Conservation (phyloP, 1,140 invertebrate species). For the Hermetia illucens region DNA sequence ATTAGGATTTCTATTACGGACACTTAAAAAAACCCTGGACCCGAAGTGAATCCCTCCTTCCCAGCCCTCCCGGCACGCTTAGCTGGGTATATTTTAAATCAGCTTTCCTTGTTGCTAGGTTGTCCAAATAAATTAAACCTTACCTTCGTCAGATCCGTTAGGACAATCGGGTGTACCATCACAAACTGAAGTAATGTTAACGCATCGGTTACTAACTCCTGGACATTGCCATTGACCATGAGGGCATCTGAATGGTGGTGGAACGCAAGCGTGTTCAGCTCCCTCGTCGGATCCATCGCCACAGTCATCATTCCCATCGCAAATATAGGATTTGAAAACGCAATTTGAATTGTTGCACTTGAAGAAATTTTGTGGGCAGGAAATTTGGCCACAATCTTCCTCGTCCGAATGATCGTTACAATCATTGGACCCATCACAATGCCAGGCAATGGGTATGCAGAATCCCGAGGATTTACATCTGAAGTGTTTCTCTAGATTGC, state of each 20-base stretch:
- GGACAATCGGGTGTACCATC: slow-evolving; percentile 77
- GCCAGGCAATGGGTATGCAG: slow-evolving; percentile 87
- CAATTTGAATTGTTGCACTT: slow-evolving; percentile 81
- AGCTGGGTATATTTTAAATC: too few species aligned
- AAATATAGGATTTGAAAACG: slow-evolving; percentile 86
- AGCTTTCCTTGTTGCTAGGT: too few species aligned
- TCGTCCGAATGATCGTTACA: slow-evolving; percentile 90
- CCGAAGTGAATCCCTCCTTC: too few species aligned
- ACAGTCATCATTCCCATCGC: slow-evolving; percentile 92
- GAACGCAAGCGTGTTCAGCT: slow-evolving; percentile 52
- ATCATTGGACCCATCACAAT: slow-evolving; percentile 75
- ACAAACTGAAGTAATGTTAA: slow-evolving; percentile 69
- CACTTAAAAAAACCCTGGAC: too few species aligned
- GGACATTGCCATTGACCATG: slow-evolving; percentile 73
- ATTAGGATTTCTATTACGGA: too few species aligned
- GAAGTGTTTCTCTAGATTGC: slow-evolving; percentile 79
- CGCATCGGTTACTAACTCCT: slow-evolving; percentile 55
- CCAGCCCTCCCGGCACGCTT: too few species aligned
- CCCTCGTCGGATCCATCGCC: slow-evolving; percentile 90
- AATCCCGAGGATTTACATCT: slow-evolving; percentile 72
- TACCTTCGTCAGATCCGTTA: slow-evolving; percentile 82
- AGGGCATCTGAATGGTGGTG: slow-evolving; percentile 61
- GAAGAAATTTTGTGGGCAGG: slow-evolving; percentile 62
- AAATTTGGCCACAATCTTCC: slow-evolving; percentile 60
- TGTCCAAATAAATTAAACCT: too few species aligned